A percentile compares a stretch with the other conserved stretches of the same genome.
These are phyloP conservation scores for Uropsilus gracilis DNA, from an alignment of 2,113 vertebrate species.

Conservation along the genomic window DNA sequence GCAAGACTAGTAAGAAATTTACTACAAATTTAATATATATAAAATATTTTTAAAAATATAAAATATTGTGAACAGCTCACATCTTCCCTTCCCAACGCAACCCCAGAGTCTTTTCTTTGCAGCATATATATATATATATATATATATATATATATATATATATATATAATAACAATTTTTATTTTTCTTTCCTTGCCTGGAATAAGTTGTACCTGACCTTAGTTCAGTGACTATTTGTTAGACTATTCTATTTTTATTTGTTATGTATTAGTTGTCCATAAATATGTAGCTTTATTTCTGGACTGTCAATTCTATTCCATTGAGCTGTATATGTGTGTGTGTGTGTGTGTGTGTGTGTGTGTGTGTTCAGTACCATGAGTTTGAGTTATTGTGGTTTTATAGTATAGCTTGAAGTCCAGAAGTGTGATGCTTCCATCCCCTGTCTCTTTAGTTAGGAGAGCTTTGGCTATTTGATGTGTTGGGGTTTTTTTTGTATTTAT, in stretches of 20 bases:
- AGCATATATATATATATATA: background rate
- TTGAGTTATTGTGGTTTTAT: no score
- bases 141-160: background rate
- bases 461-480: no score
- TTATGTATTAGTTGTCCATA: no score
- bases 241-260: background rate
- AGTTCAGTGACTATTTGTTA: background rate
- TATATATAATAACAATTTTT: background rate
- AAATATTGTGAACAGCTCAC: background rate
- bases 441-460: no score
- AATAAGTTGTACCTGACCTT: background rate
- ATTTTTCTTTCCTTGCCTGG: background rate
- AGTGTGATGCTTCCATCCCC: no score
- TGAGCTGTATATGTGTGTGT: no score
- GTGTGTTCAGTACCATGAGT: no score
- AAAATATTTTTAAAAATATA: constrained; percentile 16
- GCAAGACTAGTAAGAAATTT: background rate
- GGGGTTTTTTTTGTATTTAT: no score
- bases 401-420: no score
- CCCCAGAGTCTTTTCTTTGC: background rate
- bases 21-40: background rate
- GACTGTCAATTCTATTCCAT: no score
- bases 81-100: background rate
- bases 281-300: no score
- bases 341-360: no score